These are phyloP conservation scores for Capromys pilorides DNA, from an alignment of 2,797 vertebrate genomes.

Conservation along the genomic window DNA sequence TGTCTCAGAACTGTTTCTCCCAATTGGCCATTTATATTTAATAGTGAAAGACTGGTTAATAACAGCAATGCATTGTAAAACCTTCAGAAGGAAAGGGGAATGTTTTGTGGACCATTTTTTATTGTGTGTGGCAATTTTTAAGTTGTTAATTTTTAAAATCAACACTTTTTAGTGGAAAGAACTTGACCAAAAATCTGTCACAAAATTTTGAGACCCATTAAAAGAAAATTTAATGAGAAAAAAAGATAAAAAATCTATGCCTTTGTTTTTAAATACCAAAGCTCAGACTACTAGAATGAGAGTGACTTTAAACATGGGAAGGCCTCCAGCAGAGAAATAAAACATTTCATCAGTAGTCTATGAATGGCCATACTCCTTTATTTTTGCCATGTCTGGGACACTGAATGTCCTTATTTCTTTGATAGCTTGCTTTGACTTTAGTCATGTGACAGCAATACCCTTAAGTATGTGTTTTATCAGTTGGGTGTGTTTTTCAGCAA, in stretches of 20 bases:
- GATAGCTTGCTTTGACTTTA: constrained; percentile 26
- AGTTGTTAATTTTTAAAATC: no score
- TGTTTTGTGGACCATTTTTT: no score
- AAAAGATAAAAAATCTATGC: not conserved
- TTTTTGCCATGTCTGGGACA: not conserved
- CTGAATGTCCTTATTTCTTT: not conserved
- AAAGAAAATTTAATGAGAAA: no score
- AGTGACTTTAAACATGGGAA: not conserved
- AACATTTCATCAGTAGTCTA: not conserved
- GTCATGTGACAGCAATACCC: not conserved
- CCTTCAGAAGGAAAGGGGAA: no score
- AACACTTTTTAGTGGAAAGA: no score
- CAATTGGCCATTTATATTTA: no score
- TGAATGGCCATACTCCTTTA: not conserved
- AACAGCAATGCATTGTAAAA: no score
- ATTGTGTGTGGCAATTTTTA: no score
- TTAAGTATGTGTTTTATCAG: not conserved
- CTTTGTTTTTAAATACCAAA: constrained; percentile 33
- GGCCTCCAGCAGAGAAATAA: constrained; percentile 35
- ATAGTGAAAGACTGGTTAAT: no score
- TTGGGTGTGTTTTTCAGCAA: constrained; percentile 23
- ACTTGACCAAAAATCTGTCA: no score
- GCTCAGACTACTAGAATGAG: constrained; percentile 67
- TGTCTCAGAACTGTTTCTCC: no score
- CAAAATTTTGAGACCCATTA: no score